A percentile compares a stretch with the other conserved stretches of the same genome.
Conservation (phyloP, 2,797 vertebrate genomes). For the Manis pentadactyla region DNA sequence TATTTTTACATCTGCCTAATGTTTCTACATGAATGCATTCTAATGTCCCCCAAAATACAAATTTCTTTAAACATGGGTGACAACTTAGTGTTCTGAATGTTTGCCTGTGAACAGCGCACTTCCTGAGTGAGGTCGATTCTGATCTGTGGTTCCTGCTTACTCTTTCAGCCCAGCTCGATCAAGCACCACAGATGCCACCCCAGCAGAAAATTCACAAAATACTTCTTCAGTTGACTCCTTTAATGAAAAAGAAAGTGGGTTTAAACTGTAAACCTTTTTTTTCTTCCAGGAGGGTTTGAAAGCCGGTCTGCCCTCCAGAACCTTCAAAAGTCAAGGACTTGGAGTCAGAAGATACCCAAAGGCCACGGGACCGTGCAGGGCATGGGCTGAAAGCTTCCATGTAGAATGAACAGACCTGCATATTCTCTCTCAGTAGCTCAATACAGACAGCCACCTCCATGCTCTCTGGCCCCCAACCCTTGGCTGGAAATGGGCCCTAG, state of each 20-base stretch:
- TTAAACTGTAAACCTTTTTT: background rate
- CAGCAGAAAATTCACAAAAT: background rate
- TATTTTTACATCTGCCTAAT: background rate
- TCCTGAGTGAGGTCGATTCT: background rate
- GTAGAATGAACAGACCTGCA: background rate
- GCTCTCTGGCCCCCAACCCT: background rate
- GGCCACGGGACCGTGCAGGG: background rate
- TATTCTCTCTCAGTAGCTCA: background rate
- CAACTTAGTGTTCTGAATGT: background rate
- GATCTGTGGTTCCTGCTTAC: background rate
- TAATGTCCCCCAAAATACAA: background rate
- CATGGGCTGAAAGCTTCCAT: background rate
- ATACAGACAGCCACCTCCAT: background rate
- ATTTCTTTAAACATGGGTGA: background rate
- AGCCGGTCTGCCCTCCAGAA: background rate
- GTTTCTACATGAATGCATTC: background rate
- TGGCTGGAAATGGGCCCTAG: background rate
- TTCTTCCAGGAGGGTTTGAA: background rate
- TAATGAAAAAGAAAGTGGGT: background rate
- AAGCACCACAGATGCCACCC: background rate
- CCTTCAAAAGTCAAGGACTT: background rate
- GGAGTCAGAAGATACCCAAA: background rate
- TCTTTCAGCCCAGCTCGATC: background rate
- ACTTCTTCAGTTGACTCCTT: background rate
- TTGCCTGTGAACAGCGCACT: background rate